Evolutionary conservation across 2,797 vertebrate genomes (phyloP).

Genomic region (Scyliorhinus canicula): DNA sequence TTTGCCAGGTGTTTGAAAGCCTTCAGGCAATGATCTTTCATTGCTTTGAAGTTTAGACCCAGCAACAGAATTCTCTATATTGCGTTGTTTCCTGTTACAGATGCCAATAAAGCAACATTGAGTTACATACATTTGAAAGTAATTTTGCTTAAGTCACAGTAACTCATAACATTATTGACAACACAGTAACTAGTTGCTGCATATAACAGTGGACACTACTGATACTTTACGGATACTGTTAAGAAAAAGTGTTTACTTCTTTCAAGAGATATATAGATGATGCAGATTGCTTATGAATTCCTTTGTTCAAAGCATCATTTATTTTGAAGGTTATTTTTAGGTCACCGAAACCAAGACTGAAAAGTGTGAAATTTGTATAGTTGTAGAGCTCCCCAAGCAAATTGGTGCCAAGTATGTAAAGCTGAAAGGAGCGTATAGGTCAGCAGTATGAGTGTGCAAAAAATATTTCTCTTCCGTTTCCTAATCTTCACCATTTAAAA

Average conservation of each 20-base stretch:
- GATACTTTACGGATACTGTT: not conserved
- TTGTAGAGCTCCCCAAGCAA: not conserved
- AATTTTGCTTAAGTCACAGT: not conserved
- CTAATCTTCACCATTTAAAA: not conserved
- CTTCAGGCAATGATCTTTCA: slow-evolving; percentile 6
- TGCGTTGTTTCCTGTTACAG: not conserved
- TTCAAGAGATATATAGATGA: not conserved
- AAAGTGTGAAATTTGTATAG: not conserved
- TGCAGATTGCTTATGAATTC: not conserved
- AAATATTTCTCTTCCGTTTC: not conserved
- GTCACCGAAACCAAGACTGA: not conserved
- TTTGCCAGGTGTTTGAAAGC: slow-evolving; percentile 24
- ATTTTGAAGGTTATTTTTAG: not conserved
- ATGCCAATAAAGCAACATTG: not conserved
- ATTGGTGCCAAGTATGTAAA: not conserved
- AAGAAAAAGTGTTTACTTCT: not conserved
- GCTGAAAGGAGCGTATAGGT: not conserved
- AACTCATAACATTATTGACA: not conserved
- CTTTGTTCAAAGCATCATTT: not conserved
- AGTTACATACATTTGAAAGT: not conserved
- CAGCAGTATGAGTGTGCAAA: not conserved
- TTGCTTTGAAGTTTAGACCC: slow-evolving; percentile 6
- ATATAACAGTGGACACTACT: not conserved
- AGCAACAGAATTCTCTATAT: slow-evolving; percentile 5
- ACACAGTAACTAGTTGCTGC: not conserved